Base-by-base conservation (phyloP, 64 coral and sea anemone species). In the Porites australiensis region DNA sequence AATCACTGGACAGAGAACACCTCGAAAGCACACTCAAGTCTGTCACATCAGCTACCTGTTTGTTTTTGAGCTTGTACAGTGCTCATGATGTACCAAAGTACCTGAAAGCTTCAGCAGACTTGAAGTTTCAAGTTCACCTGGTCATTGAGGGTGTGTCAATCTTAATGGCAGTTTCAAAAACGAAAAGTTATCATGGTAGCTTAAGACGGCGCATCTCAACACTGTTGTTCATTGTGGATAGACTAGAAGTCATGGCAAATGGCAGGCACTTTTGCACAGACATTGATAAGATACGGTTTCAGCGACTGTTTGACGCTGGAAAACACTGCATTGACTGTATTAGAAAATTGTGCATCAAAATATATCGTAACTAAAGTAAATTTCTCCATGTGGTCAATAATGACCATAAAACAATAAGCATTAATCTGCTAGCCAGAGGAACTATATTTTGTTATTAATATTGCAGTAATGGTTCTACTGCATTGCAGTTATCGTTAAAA, bases 101-200 rank as follows among this genome's bases (percentile, higher is more conserved):
- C 48, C n/a, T 90, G 6, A 83, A 79, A 90, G 45, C 62, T 58
- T 86, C 89, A 6, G 80, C 77, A 3, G 77, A 95, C 48, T 90
- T 78, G 72, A 95, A 95, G 77, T 95, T 86, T 60, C 57, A 86
- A n/a, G 72, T 74, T 63, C 93, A 95, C 75, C 76, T 77, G 65
- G 93, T 95, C 2, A 70, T 95, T n/a, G 93, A 95, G 50, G 80
- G 80, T 83, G 50, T 65, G 19, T 79, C 93, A 0, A 85, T 89
- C 5, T 59, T 82, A 18, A 90, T 95, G 87, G 93, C 93, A 46
- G 75, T 86, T 23, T 86, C 88, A 8, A 90, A 90, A 79, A 90
- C 88, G 20, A 95, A 90, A 50, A 57, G 51, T 44, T 37, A 79
- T 44, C 88, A 90, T 14, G 54, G 63, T 6, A 69, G 16, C 51